These are phyloP conservation scores for Poecilia wingei DNA, from an alignment of 2,797 vertebrate species.

Conservation along the genomic window DNA sequence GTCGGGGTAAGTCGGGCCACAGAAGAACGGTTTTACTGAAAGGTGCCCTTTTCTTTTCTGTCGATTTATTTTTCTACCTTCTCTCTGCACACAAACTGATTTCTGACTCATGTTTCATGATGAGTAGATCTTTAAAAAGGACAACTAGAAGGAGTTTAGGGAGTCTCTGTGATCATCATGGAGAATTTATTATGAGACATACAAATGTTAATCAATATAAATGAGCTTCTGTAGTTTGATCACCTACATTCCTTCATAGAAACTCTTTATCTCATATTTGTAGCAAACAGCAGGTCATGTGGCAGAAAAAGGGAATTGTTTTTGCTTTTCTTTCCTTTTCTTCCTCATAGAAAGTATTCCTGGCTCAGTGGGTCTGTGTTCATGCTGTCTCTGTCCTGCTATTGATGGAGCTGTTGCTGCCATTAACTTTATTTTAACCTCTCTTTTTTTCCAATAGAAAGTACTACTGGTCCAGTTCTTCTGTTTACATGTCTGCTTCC, in stretches of 20 bases:
- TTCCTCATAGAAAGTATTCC: not conserved
- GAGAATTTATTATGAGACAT: not conserved
- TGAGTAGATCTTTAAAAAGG: not conserved
- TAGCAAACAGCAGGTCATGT: not conserved
- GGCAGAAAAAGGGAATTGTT: not conserved
- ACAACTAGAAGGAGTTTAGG: not conserved
- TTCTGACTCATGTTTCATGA: not conserved
- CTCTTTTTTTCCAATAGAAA: not conserved
- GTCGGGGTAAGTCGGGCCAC: not conserved
- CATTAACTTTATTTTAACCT: not conserved
- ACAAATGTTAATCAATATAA: not conserved
- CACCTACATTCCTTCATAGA: not conserved
- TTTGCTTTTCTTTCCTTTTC: not conserved
- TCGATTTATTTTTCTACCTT: not conserved
- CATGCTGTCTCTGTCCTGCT: not conserved
- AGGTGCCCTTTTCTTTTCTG: not conserved
- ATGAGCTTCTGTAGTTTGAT: not conserved
- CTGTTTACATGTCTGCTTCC: not conserved
- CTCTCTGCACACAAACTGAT: not conserved
- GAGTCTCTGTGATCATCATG: not conserved
- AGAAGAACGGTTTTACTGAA: not conserved
- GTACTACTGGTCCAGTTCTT: not conserved
- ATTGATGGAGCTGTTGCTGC: not conserved
- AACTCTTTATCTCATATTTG: not conserved
- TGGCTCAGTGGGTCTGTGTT: not conserved